These are phyloP conservation scores for Rhingia rostrata DNA, from an alignment of 2,888 invertebrate genomes.

Conservation along the genomic window DNA sequence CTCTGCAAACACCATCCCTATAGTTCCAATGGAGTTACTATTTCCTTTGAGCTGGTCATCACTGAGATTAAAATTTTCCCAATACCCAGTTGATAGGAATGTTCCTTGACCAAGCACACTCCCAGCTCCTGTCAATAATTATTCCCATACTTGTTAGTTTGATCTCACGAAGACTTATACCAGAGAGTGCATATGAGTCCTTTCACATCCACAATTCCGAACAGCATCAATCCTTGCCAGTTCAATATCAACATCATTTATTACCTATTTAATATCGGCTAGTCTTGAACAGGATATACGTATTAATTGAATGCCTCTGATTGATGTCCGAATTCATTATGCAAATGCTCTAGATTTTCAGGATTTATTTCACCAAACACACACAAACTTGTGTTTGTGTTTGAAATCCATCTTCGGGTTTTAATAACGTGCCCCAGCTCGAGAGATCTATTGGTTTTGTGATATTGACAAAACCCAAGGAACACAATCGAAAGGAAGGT, in stretches of 20 bases:
- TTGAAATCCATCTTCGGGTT: slow-evolving; percentile 43
- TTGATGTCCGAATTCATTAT: slow-evolving; percentile 69
- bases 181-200: not conserved
- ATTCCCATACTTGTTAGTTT: slow-evolving; percentile 26
- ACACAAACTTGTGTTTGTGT: not conserved
- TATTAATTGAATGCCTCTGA: slow-evolving; percentile 70
- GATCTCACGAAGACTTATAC: slow-evolving; percentile 8
- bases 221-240: slow-evolving; percentile 42
- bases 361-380: slow-evolving; percentile 59
- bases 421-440: slow-evolving; percentile 24
- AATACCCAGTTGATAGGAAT: not conserved
- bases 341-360: slow-evolving; percentile 66
- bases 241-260: slow-evolving; percentile 52
- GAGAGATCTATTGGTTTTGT: slow-evolving; percentile 59
- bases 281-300: slow-evolving; percentile 57
- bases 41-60: not conserved
- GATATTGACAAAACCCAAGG: slow-evolving; percentile 54
- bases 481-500: slow-evolving; percentile 37
- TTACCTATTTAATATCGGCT: slow-evolving; percentile 62
- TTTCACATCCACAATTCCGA: slow-evolving; percentile 1
- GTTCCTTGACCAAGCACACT: slow-evolving; percentile 13
- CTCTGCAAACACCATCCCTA: not conserved
- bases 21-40: not conserved
- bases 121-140: slow-evolving; percentile 5
- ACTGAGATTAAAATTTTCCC: not conserved